phyloP scores from a whole-genome alignment of 1,140 invertebrate genomes.

The Chelonus insularis region DNA sequence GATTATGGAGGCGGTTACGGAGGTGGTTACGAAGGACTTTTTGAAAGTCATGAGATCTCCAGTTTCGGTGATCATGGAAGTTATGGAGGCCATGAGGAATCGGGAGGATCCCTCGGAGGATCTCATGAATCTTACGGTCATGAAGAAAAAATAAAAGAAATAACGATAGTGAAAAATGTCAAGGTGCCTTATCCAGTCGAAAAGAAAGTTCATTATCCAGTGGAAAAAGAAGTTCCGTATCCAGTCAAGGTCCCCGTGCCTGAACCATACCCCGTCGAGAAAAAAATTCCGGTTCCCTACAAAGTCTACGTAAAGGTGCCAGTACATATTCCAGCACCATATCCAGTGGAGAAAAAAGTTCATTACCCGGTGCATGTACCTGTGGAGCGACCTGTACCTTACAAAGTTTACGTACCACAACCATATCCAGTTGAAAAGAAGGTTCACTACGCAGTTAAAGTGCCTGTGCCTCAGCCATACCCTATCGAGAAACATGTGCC shows the following conservation, averaged over 20 bases:
- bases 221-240: slow-evolving; percentile 68
- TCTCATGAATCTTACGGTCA: background rate
- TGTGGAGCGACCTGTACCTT: slow-evolving; percentile 68
- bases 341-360: slow-evolving; percentile 72
- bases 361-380: slow-evolving; percentile 72
- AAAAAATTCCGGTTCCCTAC: slow-evolving; percentile 68
- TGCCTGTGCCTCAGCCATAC: slow-evolving; percentile 60
- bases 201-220: slow-evolving; percentile 63
- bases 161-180: slow-evolving; percentile 65
- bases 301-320: slow-evolving; percentile 66
- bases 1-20: slow-evolving; percentile 33
- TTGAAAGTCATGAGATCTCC: slow-evolving; percentile 8
- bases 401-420: slow-evolving; percentile 66
- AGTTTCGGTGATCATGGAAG: slow-evolving; percentile 19
- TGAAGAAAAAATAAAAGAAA: slow-evolving; percentile 61
- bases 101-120: background rate
- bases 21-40: slow-evolving; percentile 19
- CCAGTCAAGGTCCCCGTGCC: slow-evolving; percentile 72
- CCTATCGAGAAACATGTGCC: slow-evolving; percentile 63
- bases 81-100: background rate
- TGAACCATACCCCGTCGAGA: slow-evolving; percentile 73
- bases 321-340: slow-evolving; percentile 69
- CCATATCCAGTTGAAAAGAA: slow-evolving; percentile 69
- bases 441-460: slow-evolving; percentile 66
- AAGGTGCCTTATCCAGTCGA: slow-evolving; percentile 71